Evolutionary conservation across 2,888 invertebrate species (phyloP), one percentile per base, ranked within the genome.

Genomic region (Achlya flavicornis): DNA sequence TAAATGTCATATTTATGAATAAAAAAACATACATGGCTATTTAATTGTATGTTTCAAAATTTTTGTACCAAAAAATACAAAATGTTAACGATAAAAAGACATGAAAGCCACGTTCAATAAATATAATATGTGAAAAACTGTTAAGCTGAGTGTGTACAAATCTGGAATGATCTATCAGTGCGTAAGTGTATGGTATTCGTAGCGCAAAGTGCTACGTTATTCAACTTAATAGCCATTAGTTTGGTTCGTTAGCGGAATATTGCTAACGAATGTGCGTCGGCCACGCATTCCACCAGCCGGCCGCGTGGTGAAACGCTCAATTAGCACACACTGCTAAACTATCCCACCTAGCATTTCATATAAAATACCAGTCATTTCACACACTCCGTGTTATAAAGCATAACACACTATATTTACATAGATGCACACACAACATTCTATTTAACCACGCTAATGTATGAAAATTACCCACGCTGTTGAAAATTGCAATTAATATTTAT

Each of bases 161-260:
- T 75, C 80, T 82, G 75, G 81, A 79, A 80, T 85, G 77, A 84
- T 86, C 81, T 84, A 80, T 84, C 84, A 82, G 70, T 71, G 65
- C 70, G 76, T 77, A 78, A 84, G 85, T 81, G 83, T 86, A 83
- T 77, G 79, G 85, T 80, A 83, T 86, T 85, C 85, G 83, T 78
- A 80, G 83, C 82, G 87, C 82, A 87, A 90, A 90, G 90, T 92
- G 90, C 88, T 89, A 84, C 88, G 91, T 92, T 91, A 91, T 92
- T 91, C 90, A 89, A 91, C 85, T 90, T 91, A 91, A 92, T 90
- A 91, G 90, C 91, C 91, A 92, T 92, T 92, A 92, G 91, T 91
- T 91, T 87, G 90, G 91, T 93, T 93, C 92, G 93, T 92, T 93
- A 93, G 91, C 83, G 89, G 91, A 91, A 92, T 92, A 93, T 92